phyloP scores from a whole-genome alignment of 2,888 invertebrate genomes.

The Stenotaenia linearis region DNA sequence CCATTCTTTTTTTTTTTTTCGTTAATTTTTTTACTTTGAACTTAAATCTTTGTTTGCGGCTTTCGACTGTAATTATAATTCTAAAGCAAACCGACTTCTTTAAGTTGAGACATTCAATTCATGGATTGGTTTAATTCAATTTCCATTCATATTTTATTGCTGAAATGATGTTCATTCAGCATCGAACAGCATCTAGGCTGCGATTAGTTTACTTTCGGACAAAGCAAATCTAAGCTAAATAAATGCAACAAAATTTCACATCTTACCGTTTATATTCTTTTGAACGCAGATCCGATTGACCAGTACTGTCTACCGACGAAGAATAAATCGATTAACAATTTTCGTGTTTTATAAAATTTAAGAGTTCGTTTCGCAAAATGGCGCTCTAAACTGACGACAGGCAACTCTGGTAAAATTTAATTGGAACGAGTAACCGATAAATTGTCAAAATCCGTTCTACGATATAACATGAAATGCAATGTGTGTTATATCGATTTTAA shows the following conservation, averaged over 20 bases:
- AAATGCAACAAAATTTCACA: background rate
- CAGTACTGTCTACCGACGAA: background rate
- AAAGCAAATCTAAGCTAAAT: background rate
- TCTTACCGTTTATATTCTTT: background rate
- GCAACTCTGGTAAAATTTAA: background rate
- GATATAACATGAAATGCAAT: too few species aligned
- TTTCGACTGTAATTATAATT: background rate
- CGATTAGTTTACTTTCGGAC: background rate
- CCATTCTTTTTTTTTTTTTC: background rate
- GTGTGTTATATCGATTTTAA: background rate
- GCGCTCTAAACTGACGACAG: background rate
- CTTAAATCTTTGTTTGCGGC: background rate
- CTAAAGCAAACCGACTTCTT: background rate
- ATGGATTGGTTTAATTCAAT: background rate
- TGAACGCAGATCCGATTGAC: background rate
- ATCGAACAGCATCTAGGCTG: background rate
- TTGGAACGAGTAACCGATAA: background rate
- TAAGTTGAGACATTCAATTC: background rate
- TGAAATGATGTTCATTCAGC: background rate
- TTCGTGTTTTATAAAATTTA: background rate
- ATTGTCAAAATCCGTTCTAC: too few species aligned
- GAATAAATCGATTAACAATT: background rate
- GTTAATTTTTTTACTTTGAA: background rate
- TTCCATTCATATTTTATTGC: background rate
- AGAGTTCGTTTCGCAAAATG: background rate